Percentiles rank a stretch among this genome's conserved stretches.
phyloP scores from a whole-genome alignment of 2,113 vertebrate species.

The Saccopteryx leptura region DNA sequence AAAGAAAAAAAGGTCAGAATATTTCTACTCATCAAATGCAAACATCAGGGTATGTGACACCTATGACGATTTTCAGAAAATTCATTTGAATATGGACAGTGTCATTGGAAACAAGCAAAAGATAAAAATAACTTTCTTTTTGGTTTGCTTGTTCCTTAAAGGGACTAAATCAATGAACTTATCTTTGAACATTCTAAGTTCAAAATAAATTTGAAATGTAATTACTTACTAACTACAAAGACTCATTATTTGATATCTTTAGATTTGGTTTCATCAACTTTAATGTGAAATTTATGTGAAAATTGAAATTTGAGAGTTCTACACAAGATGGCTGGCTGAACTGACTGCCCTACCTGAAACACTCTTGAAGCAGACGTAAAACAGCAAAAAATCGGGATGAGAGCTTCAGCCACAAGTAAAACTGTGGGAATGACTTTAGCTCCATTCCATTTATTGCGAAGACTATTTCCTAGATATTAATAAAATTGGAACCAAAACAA shows the following conservation, averaged over 20 bases:
- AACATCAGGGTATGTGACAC: background rate
- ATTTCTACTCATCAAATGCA: background rate
- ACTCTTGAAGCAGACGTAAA: background rate
- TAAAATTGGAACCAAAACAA: background rate
- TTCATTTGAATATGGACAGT: background rate
- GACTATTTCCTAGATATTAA: background rate
- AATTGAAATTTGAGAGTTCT: conserved; percentile 12
- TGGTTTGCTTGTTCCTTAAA: background rate
- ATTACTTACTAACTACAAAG: conserved; percentile 8
- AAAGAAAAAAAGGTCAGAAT: background rate
- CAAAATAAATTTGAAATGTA: conserved; percentile 23
- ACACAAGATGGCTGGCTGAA: background rate
- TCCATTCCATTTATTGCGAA: background rate
- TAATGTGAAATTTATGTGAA: conserved; percentile 21
- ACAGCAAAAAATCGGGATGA: background rate
- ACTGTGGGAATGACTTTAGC: background rate
- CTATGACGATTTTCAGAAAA: background rate
- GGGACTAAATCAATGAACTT: conserved; percentile 8
- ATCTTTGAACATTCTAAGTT: background rate
- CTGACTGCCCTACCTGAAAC: background rate
- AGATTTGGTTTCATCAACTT: background rate
- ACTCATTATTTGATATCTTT: conserved; percentile 6
- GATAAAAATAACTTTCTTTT: background rate
- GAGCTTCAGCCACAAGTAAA: background rate
- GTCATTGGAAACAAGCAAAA: background rate